A percentile compares a stretch with the other conserved stretches of the same genome.
These are phyloP conservation scores for Sylvietta virens DNA, from an alignment of 2,113 vertebrate species.

Conservation along the genomic window DNA sequence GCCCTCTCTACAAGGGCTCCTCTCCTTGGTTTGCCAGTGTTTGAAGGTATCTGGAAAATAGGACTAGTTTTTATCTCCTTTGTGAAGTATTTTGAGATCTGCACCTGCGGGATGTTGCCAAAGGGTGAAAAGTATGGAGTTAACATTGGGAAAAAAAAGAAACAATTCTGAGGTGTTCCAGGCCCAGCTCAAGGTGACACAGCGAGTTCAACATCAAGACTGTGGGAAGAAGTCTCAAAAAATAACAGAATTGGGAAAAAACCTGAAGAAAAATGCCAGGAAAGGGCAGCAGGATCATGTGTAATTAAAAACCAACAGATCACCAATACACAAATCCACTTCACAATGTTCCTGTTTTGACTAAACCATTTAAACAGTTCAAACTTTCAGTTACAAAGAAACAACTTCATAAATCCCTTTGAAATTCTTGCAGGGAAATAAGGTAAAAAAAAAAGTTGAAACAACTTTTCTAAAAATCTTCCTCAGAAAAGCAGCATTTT, in stretches of 20 bases:
- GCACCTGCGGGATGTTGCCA: neutral
- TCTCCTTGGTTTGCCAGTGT: neutral
- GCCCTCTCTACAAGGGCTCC: neutral
- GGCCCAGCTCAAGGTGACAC: neutral
- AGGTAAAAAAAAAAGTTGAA: neutral
- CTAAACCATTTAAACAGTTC: neutral
- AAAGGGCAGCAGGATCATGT: neutral
- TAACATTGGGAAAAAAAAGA: neutral
- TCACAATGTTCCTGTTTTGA: neutral
- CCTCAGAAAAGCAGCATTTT: neutral
- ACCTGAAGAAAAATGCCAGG: neutral
- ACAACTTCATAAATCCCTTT: neutral
- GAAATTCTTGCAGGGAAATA: neutral
- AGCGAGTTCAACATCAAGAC: neutral
- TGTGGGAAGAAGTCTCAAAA: neutral
- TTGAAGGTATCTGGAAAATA: neutral
- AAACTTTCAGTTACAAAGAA: neutral
- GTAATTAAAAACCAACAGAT: neutral
- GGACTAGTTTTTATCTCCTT: neutral
- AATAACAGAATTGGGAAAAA: neutral
- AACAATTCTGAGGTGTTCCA: neutral
- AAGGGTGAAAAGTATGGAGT: neutral
- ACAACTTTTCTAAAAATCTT: neutral
- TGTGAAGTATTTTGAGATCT: neutral
- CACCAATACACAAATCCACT: neutral